phyloP scores from a whole-genome alignment of 2,797 vertebrate species.

The Lophotriccus pileatus region DNA sequence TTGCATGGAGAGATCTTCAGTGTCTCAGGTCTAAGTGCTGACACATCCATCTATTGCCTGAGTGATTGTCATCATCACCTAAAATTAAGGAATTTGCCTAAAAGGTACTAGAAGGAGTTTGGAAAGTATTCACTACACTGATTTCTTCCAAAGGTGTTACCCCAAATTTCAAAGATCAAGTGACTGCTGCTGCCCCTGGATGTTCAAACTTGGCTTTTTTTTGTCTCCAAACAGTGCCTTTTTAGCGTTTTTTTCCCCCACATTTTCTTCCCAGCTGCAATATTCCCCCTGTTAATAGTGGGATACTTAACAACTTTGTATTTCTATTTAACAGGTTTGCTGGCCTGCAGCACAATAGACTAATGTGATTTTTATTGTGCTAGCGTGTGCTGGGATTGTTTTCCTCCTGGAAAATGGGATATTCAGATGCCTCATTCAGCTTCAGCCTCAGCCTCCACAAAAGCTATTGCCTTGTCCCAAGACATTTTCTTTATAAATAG shows the following conservation, averaged over 20 bases:
- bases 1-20: neutral
- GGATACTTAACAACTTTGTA: neutral
- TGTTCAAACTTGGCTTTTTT: neutral
- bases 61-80: rapidly evolving
- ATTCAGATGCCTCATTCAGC: constrained; percentile 22
- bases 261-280: neutral
- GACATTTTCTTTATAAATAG: constrained; percentile 12
- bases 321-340: constrained; percentile 23
- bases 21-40: neutral
- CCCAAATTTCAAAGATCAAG: neutral
- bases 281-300: neutral
- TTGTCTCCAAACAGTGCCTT: neutral
- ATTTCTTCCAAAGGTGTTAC: neutral
- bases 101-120: neutral
- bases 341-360: constrained; percentile 17
- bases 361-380: constrained; percentile 45
- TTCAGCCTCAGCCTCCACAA: neutral
- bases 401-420: constrained; percentile 42
- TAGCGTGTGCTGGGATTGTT: neutral
- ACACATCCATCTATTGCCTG: neutral
- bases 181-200: neutral
- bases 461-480: constrained; percentile 15
- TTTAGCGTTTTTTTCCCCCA: neutral
- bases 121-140: neutral
- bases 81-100: neutral